Base-by-base conservation (phyloP, 1,140 invertebrate species). In the Apis florea region DNA sequence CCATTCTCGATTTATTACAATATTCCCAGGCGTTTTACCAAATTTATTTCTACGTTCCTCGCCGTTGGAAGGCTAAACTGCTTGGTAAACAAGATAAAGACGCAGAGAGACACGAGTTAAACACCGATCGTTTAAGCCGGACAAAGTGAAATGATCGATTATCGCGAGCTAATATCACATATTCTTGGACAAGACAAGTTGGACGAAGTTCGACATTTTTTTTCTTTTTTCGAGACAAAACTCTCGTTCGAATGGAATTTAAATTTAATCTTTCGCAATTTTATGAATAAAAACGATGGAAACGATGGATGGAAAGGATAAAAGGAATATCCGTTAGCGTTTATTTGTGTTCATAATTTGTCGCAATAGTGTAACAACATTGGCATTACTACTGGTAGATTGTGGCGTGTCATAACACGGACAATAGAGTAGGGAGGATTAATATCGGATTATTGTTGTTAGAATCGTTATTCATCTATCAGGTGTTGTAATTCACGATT, bases 41-140 rank as follows among this genome's bases (percentile, higher is more conserved):
- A 73, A 79, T 64, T 56, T 73, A 73, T 72, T n/a, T 54, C 11
- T 63, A 59, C 77, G 31, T 79, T 51, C 51, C 40, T 26, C 47
- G 19, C 6, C 19, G 47, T 71, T 63, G 40, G 9, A 11, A 54
- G 21, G 40, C n/a, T 31, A 17, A 68, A 70, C 76, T 49, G 53
- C 53, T 73, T 40, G 49, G 69, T 56, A 64, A 79, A 79, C 69
- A 73, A 31, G 69, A 64, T 64, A 64, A 73, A 72, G 51, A 56
- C 31, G 77, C 15, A n/a, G 15, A 59, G 17, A 68, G 67, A 4
- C 10, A 15, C 12, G 12, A 40, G 10, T 40, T 53, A 19, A 64
- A 40, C 68, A 5, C 51, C 31, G 64, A 67, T 59, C 58, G 21
- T 76, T 66, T 40, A 40, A 40, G 13, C 10, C 17, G 61, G 51